These are phyloP conservation scores for Vanessa atalanta DNA, from an alignment of 1,140 invertebrate species.

Conservation along the genomic window DNA sequence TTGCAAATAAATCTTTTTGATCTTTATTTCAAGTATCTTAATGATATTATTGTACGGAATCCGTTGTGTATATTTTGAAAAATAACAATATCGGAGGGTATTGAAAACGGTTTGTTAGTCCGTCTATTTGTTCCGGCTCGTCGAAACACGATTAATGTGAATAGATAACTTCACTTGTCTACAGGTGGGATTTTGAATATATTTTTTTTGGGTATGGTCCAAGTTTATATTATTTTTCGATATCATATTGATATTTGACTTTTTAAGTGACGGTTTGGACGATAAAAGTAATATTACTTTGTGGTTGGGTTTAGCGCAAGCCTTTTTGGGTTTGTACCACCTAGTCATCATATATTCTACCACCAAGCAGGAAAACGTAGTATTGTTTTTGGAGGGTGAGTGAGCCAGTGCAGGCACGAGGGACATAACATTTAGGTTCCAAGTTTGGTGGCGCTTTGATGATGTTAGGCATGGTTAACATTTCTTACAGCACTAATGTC, in stretches of 20 bases:
- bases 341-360: too few species aligned
- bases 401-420: too few species aligned
- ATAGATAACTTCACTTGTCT: conserved; percentile 40
- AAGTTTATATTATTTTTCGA: neutral
- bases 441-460: too few species aligned
- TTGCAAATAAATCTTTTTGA: too few species aligned
- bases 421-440: too few species aligned
- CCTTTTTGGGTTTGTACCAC: too few species aligned
- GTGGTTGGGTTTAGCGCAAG: too few species aligned
- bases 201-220: conserved; percentile 39
- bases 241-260: neutral
- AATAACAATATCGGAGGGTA: conserved; percentile 21
- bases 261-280: neutral
- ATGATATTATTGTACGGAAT: conserved; percentile 7
- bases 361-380: too few species aligned
- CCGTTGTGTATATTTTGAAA: neutral
- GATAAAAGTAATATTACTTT: too few species aligned
- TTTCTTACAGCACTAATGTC: too few species aligned
- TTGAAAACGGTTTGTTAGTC: conserved; percentile 36
- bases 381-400: too few species aligned
- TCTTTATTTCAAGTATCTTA: neutral
- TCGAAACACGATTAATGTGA: conserved; percentile 44
- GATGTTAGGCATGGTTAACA: too few species aligned
- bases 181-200: conserved; percentile 36
- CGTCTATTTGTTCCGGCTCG: conserved; percentile 39